Percentiles rank a stretch among this genome's conserved stretches.
phyloP scores from a whole-genome alignment of 2,113 vertebrate genomes.

The Bambusicola thoracicus region DNA sequence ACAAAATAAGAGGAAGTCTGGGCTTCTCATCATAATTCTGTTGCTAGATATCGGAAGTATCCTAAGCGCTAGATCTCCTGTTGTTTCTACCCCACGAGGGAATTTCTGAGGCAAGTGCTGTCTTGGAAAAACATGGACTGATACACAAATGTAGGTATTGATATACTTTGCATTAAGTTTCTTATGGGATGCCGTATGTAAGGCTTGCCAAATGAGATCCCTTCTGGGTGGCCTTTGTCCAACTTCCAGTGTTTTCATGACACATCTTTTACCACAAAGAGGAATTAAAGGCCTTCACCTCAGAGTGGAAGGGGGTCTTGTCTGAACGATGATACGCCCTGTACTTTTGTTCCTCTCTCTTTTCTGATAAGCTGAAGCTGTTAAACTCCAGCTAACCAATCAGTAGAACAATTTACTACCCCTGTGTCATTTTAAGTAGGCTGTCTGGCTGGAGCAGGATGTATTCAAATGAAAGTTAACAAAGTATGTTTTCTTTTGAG shows the following conservation, averaged over 20 bases:
- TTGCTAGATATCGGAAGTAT: background rate
- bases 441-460: constrained; percentile 24
- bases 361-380: constrained; percentile 14
- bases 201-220: constrained; percentile 6
- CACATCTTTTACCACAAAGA: constrained; percentile 10
- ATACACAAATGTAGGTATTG: background rate
- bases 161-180: background rate
- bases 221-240: constrained; percentile 65
- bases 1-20: constrained; percentile 14
- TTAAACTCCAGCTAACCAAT: constrained; percentile 22
- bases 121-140: background rate
- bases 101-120: background rate
- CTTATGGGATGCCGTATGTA: background rate
- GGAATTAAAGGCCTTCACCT: constrained; percentile 52
- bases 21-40: constrained; percentile 19
- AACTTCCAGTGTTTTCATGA: constrained; percentile 4
- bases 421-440: constrained; percentile 29
- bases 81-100: constrained; percentile 34
- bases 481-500: constrained; percentile 54
- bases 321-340: background rate
- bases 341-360: constrained; percentile 14
- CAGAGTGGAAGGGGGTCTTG: constrained; percentile 8
- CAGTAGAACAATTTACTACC: constrained; percentile 41
- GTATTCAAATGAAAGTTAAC: constrained; percentile 45
- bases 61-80: background rate